Percentiles rank a stretch among this genome's conserved stretches.
These are phyloP conservation scores for Dyspetes luteomarginatus DNA, from an alignment of 2,888 invertebrate genomes.

Conservation along the genomic window DNA sequence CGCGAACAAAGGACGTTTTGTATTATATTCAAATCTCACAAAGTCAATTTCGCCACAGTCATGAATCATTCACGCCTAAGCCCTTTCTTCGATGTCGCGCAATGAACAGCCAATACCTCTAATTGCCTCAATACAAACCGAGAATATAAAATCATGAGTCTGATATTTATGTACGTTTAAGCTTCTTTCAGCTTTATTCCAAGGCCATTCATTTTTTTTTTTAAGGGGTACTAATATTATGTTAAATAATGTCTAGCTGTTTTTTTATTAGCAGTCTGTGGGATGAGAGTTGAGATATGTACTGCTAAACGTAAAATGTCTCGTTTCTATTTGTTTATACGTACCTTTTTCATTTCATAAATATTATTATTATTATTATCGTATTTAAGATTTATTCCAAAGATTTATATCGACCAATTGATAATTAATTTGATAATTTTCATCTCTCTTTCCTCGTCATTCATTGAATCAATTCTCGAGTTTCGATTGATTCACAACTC, in stretches of 20 bases:
- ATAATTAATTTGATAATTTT: too few relatives aligned
- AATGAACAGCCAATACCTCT: slow-evolving; percentile 27
- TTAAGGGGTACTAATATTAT: background rate
- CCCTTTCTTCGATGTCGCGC: slow-evolving; percentile 48
- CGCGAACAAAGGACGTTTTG: slow-evolving; percentile 30
- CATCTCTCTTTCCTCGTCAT: too few relatives aligned
- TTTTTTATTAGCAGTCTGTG: slow-evolving; percentile 13
- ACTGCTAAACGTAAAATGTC: too few relatives aligned
- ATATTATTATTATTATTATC: background rate
- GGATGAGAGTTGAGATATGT: too few relatives aligned
- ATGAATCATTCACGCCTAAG: slow-evolving; percentile 65
- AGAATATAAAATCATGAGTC: slow-evolving; percentile 10
- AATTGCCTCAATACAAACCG: slow-evolving; percentile 47
- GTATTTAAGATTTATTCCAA: background rate
- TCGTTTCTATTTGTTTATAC: too few relatives aligned
- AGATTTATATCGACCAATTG: too few relatives aligned
- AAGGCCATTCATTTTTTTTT: slow-evolving; percentile 19
- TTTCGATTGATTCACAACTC: slow-evolving; percentile 41
- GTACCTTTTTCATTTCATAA: too few relatives aligned
- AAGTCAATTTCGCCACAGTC: slow-evolving; percentile 56
- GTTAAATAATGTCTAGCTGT: slow-evolving; percentile 9
- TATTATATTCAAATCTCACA: slow-evolving; percentile 59
- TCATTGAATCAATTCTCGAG: too few relatives aligned
- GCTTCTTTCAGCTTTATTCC: slow-evolving; percentile 32
- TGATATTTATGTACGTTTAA: background rate